Conservation (phyloP, 2,113 vertebrate genomes). For the Pungitius pungitius region DNA sequence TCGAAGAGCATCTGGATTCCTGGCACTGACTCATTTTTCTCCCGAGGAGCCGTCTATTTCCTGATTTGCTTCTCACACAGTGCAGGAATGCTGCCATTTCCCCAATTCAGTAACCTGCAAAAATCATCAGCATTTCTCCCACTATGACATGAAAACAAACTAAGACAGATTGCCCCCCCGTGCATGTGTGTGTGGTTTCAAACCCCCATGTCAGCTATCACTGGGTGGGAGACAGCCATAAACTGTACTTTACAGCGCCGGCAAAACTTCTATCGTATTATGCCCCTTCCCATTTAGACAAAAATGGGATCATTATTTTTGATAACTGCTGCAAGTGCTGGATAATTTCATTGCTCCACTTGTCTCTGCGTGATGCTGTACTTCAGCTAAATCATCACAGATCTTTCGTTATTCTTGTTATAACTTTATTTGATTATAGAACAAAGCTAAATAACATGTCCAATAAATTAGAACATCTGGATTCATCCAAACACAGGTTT, state of each 20-base stretch:
- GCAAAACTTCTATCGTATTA: constrained; percentile 73
- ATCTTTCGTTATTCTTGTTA: constrained; percentile 31
- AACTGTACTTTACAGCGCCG: constrained; percentile 64
- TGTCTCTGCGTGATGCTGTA: constrained; percentile 54
- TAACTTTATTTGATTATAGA: constrained; percentile 65
- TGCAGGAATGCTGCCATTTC: constrained; percentile 65
- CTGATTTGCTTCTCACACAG: constrained; percentile 53
- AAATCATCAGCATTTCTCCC: constrained; percentile 73
- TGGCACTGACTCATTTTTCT: constrained; percentile 40
- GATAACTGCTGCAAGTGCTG: constrained; percentile 63
- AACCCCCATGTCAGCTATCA: constrained; percentile 71
- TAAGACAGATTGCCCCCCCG: constrained; percentile 64
- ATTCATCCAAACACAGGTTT: constrained; percentile 43
- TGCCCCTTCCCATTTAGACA: constrained; percentile 63
- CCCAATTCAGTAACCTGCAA: constrained; percentile 58
- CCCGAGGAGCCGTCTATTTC: constrained; percentile 48
- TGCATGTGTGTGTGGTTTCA: constrained; percentile 50
- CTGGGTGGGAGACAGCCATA: constrained; percentile 69
- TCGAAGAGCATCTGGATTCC: constrained; percentile 50
- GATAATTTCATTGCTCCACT: constrained; percentile 68
- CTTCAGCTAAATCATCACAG: constrained; percentile 60
- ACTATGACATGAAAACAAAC: constrained; percentile 75
- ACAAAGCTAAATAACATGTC: constrained; percentile 51
- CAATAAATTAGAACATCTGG: constrained; percentile 53
- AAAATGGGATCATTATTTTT: constrained; percentile 77